Base-by-base conservation (phyloP, 2,113 vertebrate genomes). In the Calyptomena viridis region DNA sequence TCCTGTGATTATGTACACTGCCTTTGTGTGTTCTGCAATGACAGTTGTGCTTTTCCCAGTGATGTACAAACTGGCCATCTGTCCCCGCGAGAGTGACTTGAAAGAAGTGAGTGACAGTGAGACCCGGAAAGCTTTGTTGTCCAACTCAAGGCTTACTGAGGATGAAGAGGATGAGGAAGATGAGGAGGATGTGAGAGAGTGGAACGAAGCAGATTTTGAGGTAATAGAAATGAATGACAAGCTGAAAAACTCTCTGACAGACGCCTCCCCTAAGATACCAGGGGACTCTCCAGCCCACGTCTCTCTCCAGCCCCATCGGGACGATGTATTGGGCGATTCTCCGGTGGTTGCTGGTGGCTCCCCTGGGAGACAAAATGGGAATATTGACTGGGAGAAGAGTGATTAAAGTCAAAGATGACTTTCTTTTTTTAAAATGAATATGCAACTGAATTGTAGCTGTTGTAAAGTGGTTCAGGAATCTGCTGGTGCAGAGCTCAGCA, bases 191-290 rank as follows among this genome's bases (percentile, higher is more conserved):
- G 86, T 9, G 6, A 93, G 63, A n/a, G 90, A 97, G 77, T 98
- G 98, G 98, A 99, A 99, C 1, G 98, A 99, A 49, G 98, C 98
- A 13, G 98, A 99, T 96, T 99, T 99, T 95, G 99, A 99, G 96
- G 97, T 99, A 1, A 98, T 98, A 31, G 99, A 99, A 95, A 99
- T 99, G 98, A 98, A 98, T 9, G 98, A 96, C 20, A 89, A 77
- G 3, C n/a, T 96, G 39, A 92, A 95, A 46, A 97, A 67, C 84
- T 98, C 98, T 27, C 97, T 97, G 39, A 67, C 37, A 13, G 96
- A 97, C 81, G 94, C 91, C 7, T 92, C 90, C 74, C 40, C 25
- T 40, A 77, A 86, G 83, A 67, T 77, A 79, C 4, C 87, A 44
- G 72, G 66, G 47, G 87, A 66, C 19, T 88, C 90, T 30, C 67